Conservation (phyloP, 2,113 vertebrate species). For the Atlantisia rogersi region DNA sequence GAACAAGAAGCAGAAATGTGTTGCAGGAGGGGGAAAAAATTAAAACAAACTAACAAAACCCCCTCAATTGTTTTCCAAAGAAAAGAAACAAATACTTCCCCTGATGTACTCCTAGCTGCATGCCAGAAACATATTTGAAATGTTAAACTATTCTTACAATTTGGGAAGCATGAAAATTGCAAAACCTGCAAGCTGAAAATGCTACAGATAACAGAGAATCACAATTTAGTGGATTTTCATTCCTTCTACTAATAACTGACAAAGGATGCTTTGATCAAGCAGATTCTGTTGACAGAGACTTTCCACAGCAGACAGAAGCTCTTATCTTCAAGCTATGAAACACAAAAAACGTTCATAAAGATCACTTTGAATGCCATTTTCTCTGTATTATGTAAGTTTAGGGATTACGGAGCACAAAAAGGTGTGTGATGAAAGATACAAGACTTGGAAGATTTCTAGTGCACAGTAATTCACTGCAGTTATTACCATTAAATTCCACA, state of each 20-base stretch:
- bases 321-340: conserved; percentile 75
- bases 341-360: conserved; percentile 70
- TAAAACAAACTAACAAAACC: too few species aligned
- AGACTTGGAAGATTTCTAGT: conserved; percentile 34
- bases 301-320: conserved; percentile 69
- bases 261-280: conserved; percentile 76
- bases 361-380: conserved; percentile 74
- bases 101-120: background rate
- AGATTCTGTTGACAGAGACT: conserved; percentile 71
- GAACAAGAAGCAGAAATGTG: background rate
- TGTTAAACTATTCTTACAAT: conserved; percentile 67
- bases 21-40: background rate
- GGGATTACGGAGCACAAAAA: conserved; percentile 71
- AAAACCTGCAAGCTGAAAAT: conserved; percentile 71
- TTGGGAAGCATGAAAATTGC: conserved; percentile 74
- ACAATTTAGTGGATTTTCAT: conserved; percentile 68
- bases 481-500: conserved; percentile 58
- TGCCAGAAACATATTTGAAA: conserved; percentile 55
- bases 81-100: conserved; percentile 23
- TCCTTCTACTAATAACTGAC: conserved; percentile 73
- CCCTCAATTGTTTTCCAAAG: background rate
- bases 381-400: conserved; percentile 66
- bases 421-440: conserved; percentile 62
- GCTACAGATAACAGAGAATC: conserved; percentile 66
- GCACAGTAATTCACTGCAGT: conserved; percentile 20